Evolutionary conservation across 2,888 invertebrate species (phyloP).

Genomic region (Hydropsyche betteni): DNA sequence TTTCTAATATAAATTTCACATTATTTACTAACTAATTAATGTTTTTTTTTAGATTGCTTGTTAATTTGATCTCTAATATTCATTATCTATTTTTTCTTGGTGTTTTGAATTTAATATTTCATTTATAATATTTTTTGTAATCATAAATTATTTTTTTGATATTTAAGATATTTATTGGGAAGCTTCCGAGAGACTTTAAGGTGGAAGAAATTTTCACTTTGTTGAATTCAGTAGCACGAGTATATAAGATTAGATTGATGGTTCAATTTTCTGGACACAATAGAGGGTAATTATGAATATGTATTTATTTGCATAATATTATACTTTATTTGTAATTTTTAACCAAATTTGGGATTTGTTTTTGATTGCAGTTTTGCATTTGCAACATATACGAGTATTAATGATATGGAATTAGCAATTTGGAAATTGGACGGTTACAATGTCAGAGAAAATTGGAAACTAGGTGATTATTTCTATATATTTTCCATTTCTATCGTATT

Average conservation of each 20-base stretch:
- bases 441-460: conserved; percentile 70
- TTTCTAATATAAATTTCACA: too few species aligned
- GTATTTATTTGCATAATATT: conserved; percentile 7
- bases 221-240: conserved; percentile 67
- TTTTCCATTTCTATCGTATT: background rate
- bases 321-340: conserved; percentile 7
- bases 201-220: conserved; percentile 73
- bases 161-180: conserved; percentile 68
- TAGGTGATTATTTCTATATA: conserved; percentile 59
- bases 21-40: too few species aligned
- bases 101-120: too few species aligned
- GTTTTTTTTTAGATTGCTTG: too few species aligned
- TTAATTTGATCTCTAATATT: too few species aligned
- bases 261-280: conserved; percentile 78
- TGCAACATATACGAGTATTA: conserved; percentile 70
- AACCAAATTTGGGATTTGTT: background rate
- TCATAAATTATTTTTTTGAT: background rate
- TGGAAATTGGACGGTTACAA: conserved; percentile 73
- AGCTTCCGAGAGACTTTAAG: conserved; percentile 73
- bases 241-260: conserved; percentile 80
- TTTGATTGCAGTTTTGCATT: conserved; percentile 70
- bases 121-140: too few species aligned
- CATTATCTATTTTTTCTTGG: too few species aligned
- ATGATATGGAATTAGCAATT: conserved; percentile 72
- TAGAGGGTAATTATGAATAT: conserved; percentile 68